These are phyloP conservation scores for Otolemur crassicaudatus DNA, from an alignment of 2,797 vertebrate genomes.

Conservation along the genomic window DNA sequence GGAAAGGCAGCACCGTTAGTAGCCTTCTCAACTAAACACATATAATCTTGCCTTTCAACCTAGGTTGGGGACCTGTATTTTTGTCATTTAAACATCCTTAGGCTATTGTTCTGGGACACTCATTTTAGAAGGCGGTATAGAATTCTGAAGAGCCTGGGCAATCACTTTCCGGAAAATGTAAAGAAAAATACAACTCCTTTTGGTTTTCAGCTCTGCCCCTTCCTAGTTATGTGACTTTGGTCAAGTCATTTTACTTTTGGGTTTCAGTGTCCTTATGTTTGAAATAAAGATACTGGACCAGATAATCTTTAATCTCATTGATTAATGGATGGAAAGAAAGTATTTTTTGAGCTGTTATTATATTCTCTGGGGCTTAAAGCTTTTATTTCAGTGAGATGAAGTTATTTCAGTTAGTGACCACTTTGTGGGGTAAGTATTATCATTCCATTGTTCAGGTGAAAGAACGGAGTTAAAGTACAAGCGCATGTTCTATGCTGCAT, in stretches of 20 bases:
- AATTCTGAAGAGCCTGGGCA: conserved; percentile 27
- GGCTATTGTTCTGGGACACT: conserved; percentile 23
- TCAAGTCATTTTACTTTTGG: conserved; percentile 17
- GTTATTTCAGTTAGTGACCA: conserved; percentile 13
- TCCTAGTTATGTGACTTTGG: not conserved
- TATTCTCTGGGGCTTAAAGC: not conserved
- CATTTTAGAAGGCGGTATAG: not conserved
- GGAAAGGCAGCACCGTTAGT: conserved; percentile 64
- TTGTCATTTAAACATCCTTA: conserved; percentile 66
- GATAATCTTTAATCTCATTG: not conserved
- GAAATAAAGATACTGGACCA: not conserved
- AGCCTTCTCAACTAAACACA: conserved; percentile 67
- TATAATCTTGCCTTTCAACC: conserved; percentile 48
- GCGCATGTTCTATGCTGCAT: not conserved
- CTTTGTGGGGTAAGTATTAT: not conserved
- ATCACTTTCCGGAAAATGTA: conserved; percentile 46
- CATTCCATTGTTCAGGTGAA: not conserved
- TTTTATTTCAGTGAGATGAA: not conserved
- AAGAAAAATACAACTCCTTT: not conserved
- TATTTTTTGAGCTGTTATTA: not conserved
- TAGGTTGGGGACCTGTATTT: not conserved
- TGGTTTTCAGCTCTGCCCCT: not conserved
- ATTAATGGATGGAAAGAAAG: not conserved
- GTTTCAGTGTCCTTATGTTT: not conserved
- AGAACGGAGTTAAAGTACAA: conserved; percentile 22